Base-by-base conservation (phyloP, 2,888 invertebrate genomes). In the Dilophus febrilis region DNA sequence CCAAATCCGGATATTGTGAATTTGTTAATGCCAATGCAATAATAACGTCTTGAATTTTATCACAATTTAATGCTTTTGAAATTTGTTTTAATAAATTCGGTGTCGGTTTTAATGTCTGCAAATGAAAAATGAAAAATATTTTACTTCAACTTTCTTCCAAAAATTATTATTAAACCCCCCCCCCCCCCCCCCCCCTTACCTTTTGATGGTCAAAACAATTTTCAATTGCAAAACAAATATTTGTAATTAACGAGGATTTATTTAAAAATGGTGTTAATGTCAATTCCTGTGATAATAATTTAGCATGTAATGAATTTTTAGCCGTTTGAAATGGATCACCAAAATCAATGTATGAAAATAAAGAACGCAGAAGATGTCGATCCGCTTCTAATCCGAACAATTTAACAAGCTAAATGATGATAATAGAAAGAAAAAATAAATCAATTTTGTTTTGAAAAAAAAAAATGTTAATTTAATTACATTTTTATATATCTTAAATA, bases 311-410 rank as follows among this genome's bases (percentile, higher is more conserved):
- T 46, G 72, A 70, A 46, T 73, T 68, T 50, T 74, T 66, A 66
- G 70, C 59, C 53, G 70, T 56, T 64, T 67, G 65, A 63, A 68
- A 47, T 42, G 68, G 69, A 53, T 72, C 71, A 59, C 68, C 78
- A 71, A 87, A 83, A 64, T 88, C 81, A 60, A 90, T 79, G 55
- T 77, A 76, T 55, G 88, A 84, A 66, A 92, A 83, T 64, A 94
- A 77, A 70, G 86, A 86, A 72, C 86, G 87, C 72, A 91, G 77
- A 65, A 90, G 77, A 74, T 92, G 90, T 70, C 90, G 81, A 72
- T 92, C 91, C 68, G 91, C 91, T 77, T 92, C 91, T 70, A 87
- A 76, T 67, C 92, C 92, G 77, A 88, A 84, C 61, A 78, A 73
- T 70, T 75, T 75, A 58, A 90, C 81, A 67, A 91, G 74, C 91